Base-by-base conservation (phyloP, 2,888 invertebrate genomes). In the Aproaerema taeniolella region DNA sequence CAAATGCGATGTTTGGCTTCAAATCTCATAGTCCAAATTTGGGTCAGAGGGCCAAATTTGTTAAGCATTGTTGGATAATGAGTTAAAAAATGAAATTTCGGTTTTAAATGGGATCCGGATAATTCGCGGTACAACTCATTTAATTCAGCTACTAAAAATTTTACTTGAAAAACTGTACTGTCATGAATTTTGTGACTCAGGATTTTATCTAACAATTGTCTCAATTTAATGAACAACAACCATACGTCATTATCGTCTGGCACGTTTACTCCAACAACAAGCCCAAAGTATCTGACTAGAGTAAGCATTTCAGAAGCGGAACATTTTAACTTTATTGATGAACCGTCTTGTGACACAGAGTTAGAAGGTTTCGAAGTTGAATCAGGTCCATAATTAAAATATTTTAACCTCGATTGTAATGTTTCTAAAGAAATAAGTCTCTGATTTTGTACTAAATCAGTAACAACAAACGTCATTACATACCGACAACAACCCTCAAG, bases 241-340 rank as follows among this genome's bases (percentile, higher is more conserved):
- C 47, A 49, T 31, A 40, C 26, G 17, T 45, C 37, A 12, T 49
- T 40, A 12, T 32, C 42, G n/a, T 31, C 15, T 29, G 51, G 47
- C 1, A 51, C 37, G 34, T 40, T 29, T 7, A 39, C 2, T 16
- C 51, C 51, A 6, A 42, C 44, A 16, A 51, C 16, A n/a, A 51
- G 24, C 2, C 42, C 40, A 35, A 51, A 51, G 39, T 49, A 51
- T 17, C 51, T 39, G 16, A 45, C 34, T 1, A 45, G n/a, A 28
- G 35, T 31, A 5, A 49, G 40, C 47, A 47, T 49, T 31, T n/a
- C n/a, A n/a, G n/a, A n/a, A n/a, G n/a, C n/a, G n/a, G n/a, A n/a
- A n/a, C n/a, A n/a, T n/a, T n/a, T 31, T 31, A 31, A 15, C 15
- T 31, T 31, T 15, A 31, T 14, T 15, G 2, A 31, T 31, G 31